Evolutionary conservation across 2,888 invertebrate genomes (phyloP).

Genomic region (Drosophila neonasuta): DNA sequence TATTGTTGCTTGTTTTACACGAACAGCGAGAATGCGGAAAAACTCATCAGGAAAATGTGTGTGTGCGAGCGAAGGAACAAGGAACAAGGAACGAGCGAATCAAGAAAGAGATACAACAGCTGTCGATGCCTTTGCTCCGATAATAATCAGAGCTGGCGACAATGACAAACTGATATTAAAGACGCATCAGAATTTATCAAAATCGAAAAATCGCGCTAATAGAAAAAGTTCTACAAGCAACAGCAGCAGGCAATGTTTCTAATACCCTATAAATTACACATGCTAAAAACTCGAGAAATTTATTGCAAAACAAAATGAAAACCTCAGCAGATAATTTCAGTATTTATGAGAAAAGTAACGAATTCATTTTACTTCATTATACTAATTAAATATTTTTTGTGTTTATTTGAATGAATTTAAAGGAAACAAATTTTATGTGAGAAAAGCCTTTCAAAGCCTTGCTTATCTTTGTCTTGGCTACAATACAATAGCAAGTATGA

Average conservation of each 20-base stretch:
- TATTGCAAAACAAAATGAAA: neutral
- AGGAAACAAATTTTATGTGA: too few species aligned
- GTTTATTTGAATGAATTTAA: too few species aligned
- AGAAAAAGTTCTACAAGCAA: slow-evolving; percentile 60
- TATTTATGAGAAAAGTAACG: too few species aligned
- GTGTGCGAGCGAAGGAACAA: neutral
- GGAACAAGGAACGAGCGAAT: slow-evolving; percentile 7
- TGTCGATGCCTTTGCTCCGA: slow-evolving; percentile 33
- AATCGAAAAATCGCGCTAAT: slow-evolving; percentile 53
- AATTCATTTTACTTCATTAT: too few species aligned
- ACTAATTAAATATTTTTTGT: too few species aligned
- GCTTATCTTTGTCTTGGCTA: too few species aligned
- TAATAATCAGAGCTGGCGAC: slow-evolving; percentile 4
- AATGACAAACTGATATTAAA: slow-evolving; percentile 66
- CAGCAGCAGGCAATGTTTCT: slow-evolving; percentile 11
- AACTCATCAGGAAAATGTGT: slow-evolving; percentile 64
- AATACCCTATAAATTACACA: slow-evolving; percentile 23
- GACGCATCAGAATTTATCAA: slow-evolving; percentile 73
- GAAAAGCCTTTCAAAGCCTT: too few species aligned
- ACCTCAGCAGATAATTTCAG: too few species aligned
- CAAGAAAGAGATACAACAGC: slow-evolving; percentile 50
- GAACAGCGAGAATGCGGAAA: slow-evolving; percentile 10
- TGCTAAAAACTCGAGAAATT: neutral
- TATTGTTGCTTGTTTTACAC: slow-evolving; percentile 37
- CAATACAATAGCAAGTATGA: too few species aligned